Evolutionary conservation across 2,797 vertebrate species (phyloP).

Genomic region (Alosa sapidissima): DNA sequence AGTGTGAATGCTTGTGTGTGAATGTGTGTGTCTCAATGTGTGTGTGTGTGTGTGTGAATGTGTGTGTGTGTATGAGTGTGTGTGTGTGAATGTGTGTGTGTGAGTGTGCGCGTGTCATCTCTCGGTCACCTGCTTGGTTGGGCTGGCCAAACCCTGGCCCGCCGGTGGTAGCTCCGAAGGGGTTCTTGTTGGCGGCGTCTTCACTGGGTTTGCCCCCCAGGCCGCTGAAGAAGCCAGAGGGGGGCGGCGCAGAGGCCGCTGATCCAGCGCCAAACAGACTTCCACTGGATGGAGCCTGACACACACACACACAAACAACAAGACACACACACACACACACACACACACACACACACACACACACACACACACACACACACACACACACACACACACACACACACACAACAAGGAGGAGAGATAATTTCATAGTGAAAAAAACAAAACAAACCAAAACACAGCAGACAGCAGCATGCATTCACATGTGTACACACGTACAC

Average conservation of each 20-base stretch:
- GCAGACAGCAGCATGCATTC: neutral
- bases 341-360: constrained; percentile 12
- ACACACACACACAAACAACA: neutral
- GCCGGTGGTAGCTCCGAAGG: constrained; percentile 78
- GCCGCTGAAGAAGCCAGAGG: constrained; percentile 89
- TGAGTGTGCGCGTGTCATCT: neutral
- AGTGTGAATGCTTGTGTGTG: too few species aligned
- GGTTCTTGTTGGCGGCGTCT: constrained; percentile 95
- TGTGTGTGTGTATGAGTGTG: neutral
- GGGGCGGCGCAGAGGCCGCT: constrained; percentile 57
- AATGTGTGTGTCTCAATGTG: too few species aligned
- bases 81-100: neutral
- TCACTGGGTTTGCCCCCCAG: constrained; percentile 95
- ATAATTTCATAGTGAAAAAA: neutral
- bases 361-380: neutral
- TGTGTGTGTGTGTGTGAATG: too few species aligned
- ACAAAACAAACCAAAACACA: neutral
- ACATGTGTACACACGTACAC: neutral
- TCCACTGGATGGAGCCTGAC: constrained; percentile 71
- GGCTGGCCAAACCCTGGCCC: constrained; percentile 79
- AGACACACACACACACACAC: neutral
- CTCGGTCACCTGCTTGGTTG: too few species aligned
- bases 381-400: neutral
- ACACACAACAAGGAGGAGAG: neutral
- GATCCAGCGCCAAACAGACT: constrained; percentile 81